These are phyloP conservation scores for Lucifuga dentata DNA, from an alignment of 2,113 vertebrate genomes.

Conservation along the genomic window DNA sequence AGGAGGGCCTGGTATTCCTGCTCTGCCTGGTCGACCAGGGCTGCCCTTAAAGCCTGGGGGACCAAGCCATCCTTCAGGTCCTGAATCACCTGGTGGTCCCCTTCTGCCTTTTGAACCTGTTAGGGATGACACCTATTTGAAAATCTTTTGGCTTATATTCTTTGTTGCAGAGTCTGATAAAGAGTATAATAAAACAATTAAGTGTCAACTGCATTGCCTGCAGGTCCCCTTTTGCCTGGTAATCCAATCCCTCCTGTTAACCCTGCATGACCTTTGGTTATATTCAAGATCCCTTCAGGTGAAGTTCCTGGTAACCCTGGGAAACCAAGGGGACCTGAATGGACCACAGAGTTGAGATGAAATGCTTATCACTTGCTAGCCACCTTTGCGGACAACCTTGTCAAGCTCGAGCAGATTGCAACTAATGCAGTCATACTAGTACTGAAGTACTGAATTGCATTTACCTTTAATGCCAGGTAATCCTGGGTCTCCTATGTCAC, in stretches of 20 bases:
- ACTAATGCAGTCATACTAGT: neutral
- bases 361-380: neutral
- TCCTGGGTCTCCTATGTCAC: conserved; percentile 51
- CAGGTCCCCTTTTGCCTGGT: conserved; percentile 39
- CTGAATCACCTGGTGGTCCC: conserved; percentile 56
- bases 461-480: conserved; percentile 59
- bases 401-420: neutral
- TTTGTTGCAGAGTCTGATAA: no score
- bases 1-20: conserved; percentile 40
- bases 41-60: conserved; percentile 48
- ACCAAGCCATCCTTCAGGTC: conserved; percentile 51
- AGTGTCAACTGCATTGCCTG: conserved; percentile 43
- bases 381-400: neutral
- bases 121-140: neutral
- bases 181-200: neutral
- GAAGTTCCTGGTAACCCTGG: conserved; percentile 35
- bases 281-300: fast-evolving
- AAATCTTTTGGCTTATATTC: neutral
- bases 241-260: conserved; percentile 17
- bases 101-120: conserved; percentile 51
- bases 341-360: conserved; percentile 12
- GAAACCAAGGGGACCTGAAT: conserved; percentile 40
- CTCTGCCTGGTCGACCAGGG: conserved; percentile 42
- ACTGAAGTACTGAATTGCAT: neutral
- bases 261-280: conserved; percentile 50